Percentiles rank a stretch among this genome's conserved stretches.
Conservation (phyloP, 2,888 invertebrate genomes). For the Hydriomena furcata region DNA sequence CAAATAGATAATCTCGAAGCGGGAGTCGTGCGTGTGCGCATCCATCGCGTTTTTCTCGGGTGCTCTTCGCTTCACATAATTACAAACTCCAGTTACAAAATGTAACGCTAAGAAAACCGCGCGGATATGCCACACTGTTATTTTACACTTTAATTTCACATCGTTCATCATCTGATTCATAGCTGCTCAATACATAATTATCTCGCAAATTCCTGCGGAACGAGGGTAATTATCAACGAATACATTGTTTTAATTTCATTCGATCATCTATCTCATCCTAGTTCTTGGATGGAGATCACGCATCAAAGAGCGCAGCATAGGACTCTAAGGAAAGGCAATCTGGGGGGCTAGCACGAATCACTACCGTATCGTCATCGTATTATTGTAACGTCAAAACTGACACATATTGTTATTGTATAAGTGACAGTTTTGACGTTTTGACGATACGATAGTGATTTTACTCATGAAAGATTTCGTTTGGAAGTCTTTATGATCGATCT, state of each 20-base stretch:
- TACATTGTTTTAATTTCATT: constrained; percentile 22
- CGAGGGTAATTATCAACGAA: constrained; percentile 40
- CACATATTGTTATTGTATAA: too few species aligned
- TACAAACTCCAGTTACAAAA: constrained; percentile 51
- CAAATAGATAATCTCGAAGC: constrained; percentile 48
- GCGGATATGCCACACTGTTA: constrained; percentile 30
- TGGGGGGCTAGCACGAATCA: too few species aligned
- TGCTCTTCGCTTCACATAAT: constrained; percentile 57
- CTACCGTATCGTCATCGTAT: too few species aligned
- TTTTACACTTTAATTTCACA: constrained; percentile 48
- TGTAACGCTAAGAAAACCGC: constrained; percentile 40
- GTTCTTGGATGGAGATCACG: too few species aligned
- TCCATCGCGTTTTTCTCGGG: constrained; percentile 57
- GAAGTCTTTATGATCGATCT: too few species aligned
- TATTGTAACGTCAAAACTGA: too few species aligned
- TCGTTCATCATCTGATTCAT: constrained; percentile 45
- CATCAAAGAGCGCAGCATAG: too few species aligned
- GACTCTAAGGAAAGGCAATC: too few species aligned
- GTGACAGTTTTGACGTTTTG: too few species aligned
- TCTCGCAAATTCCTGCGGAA: constrained; percentile 40
- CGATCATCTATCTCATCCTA: not conserved
- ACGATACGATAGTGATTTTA: too few species aligned
- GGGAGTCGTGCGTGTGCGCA: constrained; percentile 47
- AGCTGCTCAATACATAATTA: constrained; percentile 48
- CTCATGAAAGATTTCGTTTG: too few species aligned